Percentiles rank a stretch among this genome's conserved stretches.
Conservation (phyloP, 2,888 invertebrate genomes). For the Laspeyria flexula region DNA sequence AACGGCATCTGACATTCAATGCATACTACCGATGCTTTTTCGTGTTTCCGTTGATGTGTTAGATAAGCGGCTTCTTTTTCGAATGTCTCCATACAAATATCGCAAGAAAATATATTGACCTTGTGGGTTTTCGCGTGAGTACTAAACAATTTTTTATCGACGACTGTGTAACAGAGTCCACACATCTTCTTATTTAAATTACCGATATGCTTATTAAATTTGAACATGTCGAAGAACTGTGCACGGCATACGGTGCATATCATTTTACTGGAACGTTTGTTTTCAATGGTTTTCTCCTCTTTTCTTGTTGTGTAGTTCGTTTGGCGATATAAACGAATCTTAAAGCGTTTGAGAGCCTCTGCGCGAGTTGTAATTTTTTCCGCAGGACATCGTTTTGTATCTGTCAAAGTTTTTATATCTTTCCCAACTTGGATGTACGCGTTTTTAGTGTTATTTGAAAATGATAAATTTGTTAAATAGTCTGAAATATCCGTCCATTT, state of each 20-base stretch:
- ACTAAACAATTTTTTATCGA: conserved; percentile 42
- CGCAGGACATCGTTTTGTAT: conserved; percentile 23
- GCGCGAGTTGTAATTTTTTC: conserved; percentile 28
- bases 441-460: conserved; percentile 43
- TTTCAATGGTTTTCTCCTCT: conserved; percentile 2
- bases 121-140: conserved; percentile 33
- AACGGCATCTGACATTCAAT: conserved; percentile 53
- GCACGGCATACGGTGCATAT: conserved; percentile 54
- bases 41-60: conserved; percentile 35
- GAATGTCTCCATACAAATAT: conserved; percentile 48
- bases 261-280: conserved; percentile 19
- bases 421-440: conserved; percentile 46
- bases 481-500: conserved; percentile 52
- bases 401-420: conserved; percentile 26
- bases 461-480: conserved; percentile 32
- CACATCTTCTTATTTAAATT: conserved; percentile 52
- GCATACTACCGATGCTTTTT: conserved; percentile 43
- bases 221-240: conserved; percentile 29
- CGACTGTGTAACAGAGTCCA: conserved; percentile 43
- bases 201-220: conserved; percentile 53
- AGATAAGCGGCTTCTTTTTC: conserved; percentile 25
- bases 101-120: conserved; percentile 39
- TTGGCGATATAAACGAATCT: conserved; percentile 20
- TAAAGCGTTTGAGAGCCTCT: conserved; percentile 35
- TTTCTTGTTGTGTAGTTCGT: conserved; percentile 5